phyloP scores from a whole-genome alignment of 2,888 invertebrate species.

The Caenorhabditis sp. region DNA sequence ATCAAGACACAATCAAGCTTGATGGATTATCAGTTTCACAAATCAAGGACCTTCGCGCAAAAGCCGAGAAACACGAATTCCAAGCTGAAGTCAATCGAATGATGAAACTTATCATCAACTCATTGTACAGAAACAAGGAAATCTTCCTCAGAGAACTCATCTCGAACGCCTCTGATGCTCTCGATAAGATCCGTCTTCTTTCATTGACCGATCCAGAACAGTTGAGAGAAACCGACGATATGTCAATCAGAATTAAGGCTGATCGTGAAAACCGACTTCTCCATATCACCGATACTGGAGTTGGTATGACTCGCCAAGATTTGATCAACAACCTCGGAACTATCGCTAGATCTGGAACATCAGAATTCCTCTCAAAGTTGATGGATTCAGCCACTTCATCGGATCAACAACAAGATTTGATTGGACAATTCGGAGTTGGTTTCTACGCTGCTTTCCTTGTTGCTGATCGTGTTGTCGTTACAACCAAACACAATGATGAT shows the following conservation, averaged over 20 bases:
- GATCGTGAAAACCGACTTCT: conserved; percentile 90
- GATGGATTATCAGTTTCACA: conserved; percentile 94
- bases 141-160: conserved; percentile 85
- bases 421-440: conserved; percentile 96
- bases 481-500: conserved; percentile 92
- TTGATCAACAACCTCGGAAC: conserved; percentile 94
- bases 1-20: conserved; percentile 93
- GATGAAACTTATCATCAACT: conserved; percentile 99
- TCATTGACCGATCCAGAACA: conserved; percentile 87
- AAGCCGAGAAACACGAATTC: conserved; percentile 80
- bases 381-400: conserved; percentile 64
- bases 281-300: conserved; percentile 93
- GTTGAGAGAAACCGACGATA: conserved; percentile 82
- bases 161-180: conserved; percentile 97
- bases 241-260: conserved; percentile 88
- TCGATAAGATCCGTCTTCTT: conserved; percentile 93
- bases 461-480: conserved; percentile 92
- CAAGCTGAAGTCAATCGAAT: conserved; percentile 99
- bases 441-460: conserved; percentile 98
- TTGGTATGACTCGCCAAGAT: conserved; percentile 87
- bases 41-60: conserved; percentile 87
- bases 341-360: conserved; percentile 78
- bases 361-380: conserved; percentile 70
- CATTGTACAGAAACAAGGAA: conserved; percentile 97
- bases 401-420: conserved; percentile 80